Base-by-base conservation (phyloP, 2,113 vertebrate species). In the Lampris incognitus region DNA sequence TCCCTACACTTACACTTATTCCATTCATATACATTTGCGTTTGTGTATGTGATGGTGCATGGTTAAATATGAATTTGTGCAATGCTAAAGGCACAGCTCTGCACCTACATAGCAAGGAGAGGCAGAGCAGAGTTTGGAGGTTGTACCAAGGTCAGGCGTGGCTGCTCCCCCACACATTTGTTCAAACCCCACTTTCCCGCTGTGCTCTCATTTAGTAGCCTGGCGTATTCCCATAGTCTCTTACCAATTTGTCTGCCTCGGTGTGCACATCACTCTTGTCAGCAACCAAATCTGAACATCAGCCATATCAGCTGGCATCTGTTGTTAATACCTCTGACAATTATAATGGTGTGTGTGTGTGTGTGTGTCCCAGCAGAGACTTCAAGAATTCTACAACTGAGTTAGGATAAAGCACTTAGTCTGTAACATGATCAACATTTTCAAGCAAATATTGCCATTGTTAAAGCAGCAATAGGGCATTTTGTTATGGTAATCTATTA, bases 321-420 rank as follows among this genome's bases (percentile, higher is more conserved):
- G 13, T 39, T 9, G 36, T 38, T 59, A 59, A 59, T 59, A 59
- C 9, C 5, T 5, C 57, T 59, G 51, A 10, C 13, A 4, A 5
- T 54, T 3, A 13, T 66, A 2, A 5, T n/a, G 24, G 37, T 50
- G 44, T 60, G n/a, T 39, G 5, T 41, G 10, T 50, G 36, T 42
- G 8, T 65, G n/a, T 41, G 41, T 8, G 36, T 64, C 79, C 5
- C 83, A 10, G 11, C 85, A 74, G 4, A 57, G 38, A n/a, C 58
- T 77, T 9, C 51, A 82, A 41, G 84, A 83, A 66, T 78, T 88
- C 64, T 55, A 75, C 63, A 46, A 69, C 65, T 71, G 37, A 46
- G 44, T 24, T 24, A 24, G 0, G 24, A 24, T 24, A 24, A 24
- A 24, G 24, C 24, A 24, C 24, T 24, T 24, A 24, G 24, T 24